phyloP scores from a whole-genome alignment of 2,888 invertebrate genomes.

The Nomada lathburiana region DNA sequence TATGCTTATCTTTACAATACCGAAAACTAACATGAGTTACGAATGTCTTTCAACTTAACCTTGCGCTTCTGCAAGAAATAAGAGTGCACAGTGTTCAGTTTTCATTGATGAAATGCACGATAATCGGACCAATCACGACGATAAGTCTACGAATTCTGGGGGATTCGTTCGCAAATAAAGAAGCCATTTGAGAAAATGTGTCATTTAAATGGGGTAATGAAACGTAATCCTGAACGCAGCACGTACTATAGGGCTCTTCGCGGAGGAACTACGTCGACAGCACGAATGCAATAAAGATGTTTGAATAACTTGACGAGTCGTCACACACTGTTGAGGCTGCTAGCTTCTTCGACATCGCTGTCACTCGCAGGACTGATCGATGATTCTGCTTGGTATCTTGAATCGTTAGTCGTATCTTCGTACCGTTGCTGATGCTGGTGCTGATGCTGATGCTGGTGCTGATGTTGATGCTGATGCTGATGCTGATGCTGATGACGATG shows the following conservation, averaged over 20 bases:
- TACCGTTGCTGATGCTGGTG: conserved; percentile 52
- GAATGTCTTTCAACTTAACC: no score
- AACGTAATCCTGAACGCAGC: background rate
- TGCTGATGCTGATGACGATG: conserved; percentile 51
- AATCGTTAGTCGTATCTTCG: conserved; percentile 62
- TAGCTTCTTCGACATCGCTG: conserved; percentile 74
- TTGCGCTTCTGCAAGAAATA: no score
- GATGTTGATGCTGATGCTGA: conserved; percentile 38
- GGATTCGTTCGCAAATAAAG: no score
- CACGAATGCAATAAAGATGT: background rate
- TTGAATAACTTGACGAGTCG: background rate
- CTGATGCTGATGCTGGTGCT: conserved; percentile 60
- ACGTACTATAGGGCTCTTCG: no score
- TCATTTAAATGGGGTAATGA: background rate
- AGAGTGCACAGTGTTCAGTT: background rate
- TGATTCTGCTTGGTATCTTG: conserved; percentile 68
- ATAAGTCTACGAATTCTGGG: background rate
- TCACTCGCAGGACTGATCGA: conserved; percentile 78
- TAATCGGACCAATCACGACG: background rate
- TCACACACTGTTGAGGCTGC: conserved; percentile 81
- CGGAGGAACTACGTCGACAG: no score
- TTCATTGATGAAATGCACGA: background rate
- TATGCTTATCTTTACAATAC: no score
- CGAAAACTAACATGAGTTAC: no score
- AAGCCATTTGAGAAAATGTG: no score